A percentile compares a stretch with the other conserved stretches of the same genome.
phyloP scores from a whole-genome alignment of 1,140 invertebrate species.

The Drosophila repletoides region DNA sequence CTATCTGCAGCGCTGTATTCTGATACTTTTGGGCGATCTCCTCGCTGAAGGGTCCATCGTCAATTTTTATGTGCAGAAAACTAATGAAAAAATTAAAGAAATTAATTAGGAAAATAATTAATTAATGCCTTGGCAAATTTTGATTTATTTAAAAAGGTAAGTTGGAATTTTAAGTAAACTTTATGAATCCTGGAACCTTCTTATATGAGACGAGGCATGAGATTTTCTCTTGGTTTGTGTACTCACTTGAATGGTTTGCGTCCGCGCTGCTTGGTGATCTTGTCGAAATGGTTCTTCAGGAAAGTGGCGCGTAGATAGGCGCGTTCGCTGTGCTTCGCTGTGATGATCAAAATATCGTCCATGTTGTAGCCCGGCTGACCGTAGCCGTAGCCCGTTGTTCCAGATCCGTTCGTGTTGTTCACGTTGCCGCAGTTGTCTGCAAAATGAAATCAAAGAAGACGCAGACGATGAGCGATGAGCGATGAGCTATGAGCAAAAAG shows the following conservation, averaged over 20 bases:
- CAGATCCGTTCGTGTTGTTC: conserved; percentile 67
- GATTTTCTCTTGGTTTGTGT: not conserved
- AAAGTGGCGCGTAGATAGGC: conserved; percentile 91
- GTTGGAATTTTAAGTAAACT: too few relatives aligned
- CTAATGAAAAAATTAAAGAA: conserved; percentile 82
- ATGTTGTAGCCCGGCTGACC: conserved; percentile 84
- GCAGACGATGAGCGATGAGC: conserved; percentile 11
- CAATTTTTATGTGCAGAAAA: conserved; percentile 88
- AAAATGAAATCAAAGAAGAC: conserved; percentile 73
- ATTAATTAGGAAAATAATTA: too few relatives aligned
- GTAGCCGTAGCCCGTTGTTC: conserved; percentile 51
- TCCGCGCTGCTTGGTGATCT: conserved; percentile 90
- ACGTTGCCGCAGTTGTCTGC: conserved; percentile 81
- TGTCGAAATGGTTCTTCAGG: conserved; percentile 90
- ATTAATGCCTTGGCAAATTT: conserved; percentile 3
- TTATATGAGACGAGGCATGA: not conserved
- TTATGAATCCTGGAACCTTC: too few relatives aligned
- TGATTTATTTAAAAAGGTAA: not conserved
- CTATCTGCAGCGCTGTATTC: conserved; percentile 88
- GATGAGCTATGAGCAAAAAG: conserved; percentile 52
- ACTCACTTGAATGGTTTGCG: conserved; percentile 88
- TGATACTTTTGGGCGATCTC: conserved; percentile 84
- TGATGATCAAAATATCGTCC: conserved; percentile 91
- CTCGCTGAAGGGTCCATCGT: conserved; percentile 86
- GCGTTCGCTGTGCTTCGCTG: conserved; percentile 88